These are phyloP conservation scores for Aphyosemion australe DNA, from an alignment of 2,113 vertebrate genomes.

Conservation along the genomic window DNA sequence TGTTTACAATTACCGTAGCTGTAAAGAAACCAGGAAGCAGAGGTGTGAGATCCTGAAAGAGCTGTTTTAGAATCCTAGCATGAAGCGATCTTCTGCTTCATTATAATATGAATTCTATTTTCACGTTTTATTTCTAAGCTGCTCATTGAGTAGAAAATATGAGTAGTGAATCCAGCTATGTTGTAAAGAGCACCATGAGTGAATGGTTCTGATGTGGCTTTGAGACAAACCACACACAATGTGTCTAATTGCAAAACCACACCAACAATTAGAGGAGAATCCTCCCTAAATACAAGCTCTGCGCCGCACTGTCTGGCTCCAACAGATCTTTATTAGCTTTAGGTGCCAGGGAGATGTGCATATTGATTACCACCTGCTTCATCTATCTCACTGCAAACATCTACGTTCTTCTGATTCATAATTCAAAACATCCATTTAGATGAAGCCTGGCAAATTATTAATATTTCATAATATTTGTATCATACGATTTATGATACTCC, in stretches of 20 bases:
- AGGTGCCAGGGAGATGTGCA: slow-evolving; percentile 65
- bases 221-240: slow-evolving; percentile 36
- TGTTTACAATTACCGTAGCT: slow-evolving; percentile 17
- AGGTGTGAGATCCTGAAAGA: not conserved
- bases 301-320: slow-evolving; percentile 67
- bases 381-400: slow-evolving; percentile 49
- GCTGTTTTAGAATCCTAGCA: not conserved
- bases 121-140: slow-evolving; percentile 11
- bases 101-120: slow-evolving; percentile 13
- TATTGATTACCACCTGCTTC: slow-evolving; percentile 60
- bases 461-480: slow-evolving; percentile 42
- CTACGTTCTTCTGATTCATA: slow-evolving; percentile 51
- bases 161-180: slow-evolving; percentile 32
- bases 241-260: slow-evolving; percentile 46
- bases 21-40: slow-evolving; percentile 16
- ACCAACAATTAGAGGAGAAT: slow-evolving; percentile 65
- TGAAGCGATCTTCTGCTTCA: slow-evolving; percentile 1
- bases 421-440: slow-evolving; percentile 55
- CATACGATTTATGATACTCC: slow-evolving; percentile 11
- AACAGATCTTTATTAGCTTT: slow-evolving; percentile 61
- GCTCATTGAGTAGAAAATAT: slow-evolving; percentile 15
- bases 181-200: slow-evolving; percentile 33
- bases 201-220: slow-evolving; percentile 30
- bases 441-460: slow-evolving; percentile 43
- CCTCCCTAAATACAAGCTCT: slow-evolving; percentile 56